phyloP scores from a whole-genome alignment of 2,888 invertebrate species.

The Gastrophysa polygoni region DNA sequence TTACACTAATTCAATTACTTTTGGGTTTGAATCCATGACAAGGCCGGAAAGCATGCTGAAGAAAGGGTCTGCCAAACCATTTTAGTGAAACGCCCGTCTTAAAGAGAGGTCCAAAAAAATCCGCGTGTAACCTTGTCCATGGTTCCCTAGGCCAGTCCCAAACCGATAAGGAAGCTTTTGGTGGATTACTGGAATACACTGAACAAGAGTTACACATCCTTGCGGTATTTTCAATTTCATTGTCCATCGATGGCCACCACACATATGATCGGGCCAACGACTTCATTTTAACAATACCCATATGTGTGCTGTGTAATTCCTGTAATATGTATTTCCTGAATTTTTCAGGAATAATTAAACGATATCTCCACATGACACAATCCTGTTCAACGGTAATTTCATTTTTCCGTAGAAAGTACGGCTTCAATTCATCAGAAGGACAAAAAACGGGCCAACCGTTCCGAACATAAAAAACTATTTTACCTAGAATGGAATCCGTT shows the following conservation, averaged over 20 bases:
- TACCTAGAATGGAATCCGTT: not conserved
- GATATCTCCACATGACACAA: too few relatives aligned
- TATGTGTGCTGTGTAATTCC: not conserved
- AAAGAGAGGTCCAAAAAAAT: constrained; percentile 8
- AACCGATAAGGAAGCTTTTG: constrained; percentile 2
- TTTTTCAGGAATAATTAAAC: constrained; percentile 13
- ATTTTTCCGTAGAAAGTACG: not conserved
- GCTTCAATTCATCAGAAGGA: not conserved
- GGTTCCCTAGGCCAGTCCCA: constrained; percentile 11
- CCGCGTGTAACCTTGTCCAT: constrained; percentile 10
- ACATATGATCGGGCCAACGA: constrained; percentile 8
- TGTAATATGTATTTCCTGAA: not conserved
- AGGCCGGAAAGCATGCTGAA: too few relatives aligned
- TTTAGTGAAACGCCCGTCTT: too few relatives aligned
- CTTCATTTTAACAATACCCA: constrained; percentile 1
- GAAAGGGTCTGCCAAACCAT: too few relatives aligned
- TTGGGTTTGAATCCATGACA: too few relatives aligned
- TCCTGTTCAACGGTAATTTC: constrained; percentile 13
- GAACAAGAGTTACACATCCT: constrained; percentile 10
- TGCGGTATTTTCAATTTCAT: constrained; percentile 3
- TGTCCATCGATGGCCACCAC: constrained; percentile 16
- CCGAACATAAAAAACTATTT: constrained; percentile 11
- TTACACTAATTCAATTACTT: too few relatives aligned
- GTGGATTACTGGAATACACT: constrained; percentile 10
- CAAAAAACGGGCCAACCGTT: constrained; percentile 1